Evolutionary conservation across 2,888 invertebrate species (phyloP).

Genomic region (Petrolisthes manimaculis): DNA sequence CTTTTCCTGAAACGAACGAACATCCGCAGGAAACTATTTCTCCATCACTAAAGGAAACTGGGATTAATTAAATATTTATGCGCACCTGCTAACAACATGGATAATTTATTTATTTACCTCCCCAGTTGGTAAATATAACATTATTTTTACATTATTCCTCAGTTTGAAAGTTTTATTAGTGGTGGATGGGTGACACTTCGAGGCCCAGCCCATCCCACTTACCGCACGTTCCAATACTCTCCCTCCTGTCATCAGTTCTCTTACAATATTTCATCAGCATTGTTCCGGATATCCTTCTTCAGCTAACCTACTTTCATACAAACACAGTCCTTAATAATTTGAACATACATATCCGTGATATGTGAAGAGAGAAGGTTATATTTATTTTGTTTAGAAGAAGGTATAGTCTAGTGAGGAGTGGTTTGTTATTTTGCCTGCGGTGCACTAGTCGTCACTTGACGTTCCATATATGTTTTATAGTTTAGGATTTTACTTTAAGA

Average conservation of each 20-base stretch:
- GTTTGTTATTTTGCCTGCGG: conserved; percentile 58
- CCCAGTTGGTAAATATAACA: neutral
- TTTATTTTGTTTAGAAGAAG: conserved; percentile 22
- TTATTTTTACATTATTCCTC: neutral
- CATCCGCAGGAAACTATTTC: neutral
- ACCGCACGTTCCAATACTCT: conserved; percentile 57
- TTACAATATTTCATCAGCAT: neutral
- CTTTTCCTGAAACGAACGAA: conserved; percentile 16
- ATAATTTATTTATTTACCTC: neutral
- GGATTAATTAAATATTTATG: neutral
- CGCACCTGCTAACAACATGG: neutral
- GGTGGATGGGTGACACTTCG: conserved; percentile 25
- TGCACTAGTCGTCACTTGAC: conserved; percentile 54
- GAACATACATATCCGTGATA: too few relatives aligned
- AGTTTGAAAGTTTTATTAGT: conserved; percentile 37
- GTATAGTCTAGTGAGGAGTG: conserved; percentile 4
- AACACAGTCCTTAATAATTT: neutral
- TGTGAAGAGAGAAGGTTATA: neutral
- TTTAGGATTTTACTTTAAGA: conserved; percentile 41
- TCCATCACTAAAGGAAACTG: neutral
- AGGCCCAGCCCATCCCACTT: conserved; percentile 54
- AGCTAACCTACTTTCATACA: neutral
- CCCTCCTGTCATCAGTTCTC: conserved; percentile 22
- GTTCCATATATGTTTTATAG: conserved; percentile 48
- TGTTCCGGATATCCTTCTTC: too few relatives aligned